Percentiles rank a stretch among this genome's conserved stretches.
Evolutionary conservation across 2,888 invertebrate genomes (phyloP).

Genomic region (Drosophila multiciliata): DNA sequence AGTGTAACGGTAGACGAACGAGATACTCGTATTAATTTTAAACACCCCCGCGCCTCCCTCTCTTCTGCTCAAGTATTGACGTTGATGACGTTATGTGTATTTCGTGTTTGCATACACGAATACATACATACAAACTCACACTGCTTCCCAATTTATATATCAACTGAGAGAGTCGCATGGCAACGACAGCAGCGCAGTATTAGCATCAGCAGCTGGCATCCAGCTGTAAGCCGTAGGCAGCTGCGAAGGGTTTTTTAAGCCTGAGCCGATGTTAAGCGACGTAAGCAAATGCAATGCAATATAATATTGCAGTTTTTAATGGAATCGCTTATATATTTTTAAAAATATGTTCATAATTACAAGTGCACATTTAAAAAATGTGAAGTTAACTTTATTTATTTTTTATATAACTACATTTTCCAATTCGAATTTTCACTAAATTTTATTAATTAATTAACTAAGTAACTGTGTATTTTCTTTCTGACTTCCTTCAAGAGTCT

Average conservation of each 20-base stretch:
- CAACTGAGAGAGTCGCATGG: conserved; percentile 19
- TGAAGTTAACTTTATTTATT: too few relatives aligned
- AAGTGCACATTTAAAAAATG: neutral
- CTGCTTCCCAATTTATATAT: conserved; percentile 52
- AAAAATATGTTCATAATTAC: neutral
- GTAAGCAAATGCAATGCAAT: conserved; percentile 42
- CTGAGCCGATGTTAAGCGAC: conserved; percentile 43
- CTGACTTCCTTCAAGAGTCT: too few relatives aligned
- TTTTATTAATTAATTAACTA: neutral
- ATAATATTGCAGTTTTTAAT: neutral
- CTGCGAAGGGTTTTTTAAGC: conserved; percentile 43
- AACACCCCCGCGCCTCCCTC: conserved; percentile 39
- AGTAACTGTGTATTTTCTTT: neutral
- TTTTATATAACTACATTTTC: neutral
- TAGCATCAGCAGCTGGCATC: conserved; percentile 2
- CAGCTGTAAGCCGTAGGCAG: conserved; percentile 1
- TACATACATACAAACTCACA: conserved; percentile 13
- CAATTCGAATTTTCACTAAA: neutral
- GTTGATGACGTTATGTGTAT: conserved; percentile 9
- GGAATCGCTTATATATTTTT: neutral
- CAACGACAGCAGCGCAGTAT: conserved; percentile 15
- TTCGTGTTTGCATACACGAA: conserved; percentile 41
- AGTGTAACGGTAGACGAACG: conserved; percentile 65
- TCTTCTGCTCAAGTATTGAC: conserved; percentile 3
- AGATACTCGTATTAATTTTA: conserved; percentile 69